phyloP scores from a whole-genome alignment of 2,888 invertebrate genomes.

The Celastrina argiolus region DNA sequence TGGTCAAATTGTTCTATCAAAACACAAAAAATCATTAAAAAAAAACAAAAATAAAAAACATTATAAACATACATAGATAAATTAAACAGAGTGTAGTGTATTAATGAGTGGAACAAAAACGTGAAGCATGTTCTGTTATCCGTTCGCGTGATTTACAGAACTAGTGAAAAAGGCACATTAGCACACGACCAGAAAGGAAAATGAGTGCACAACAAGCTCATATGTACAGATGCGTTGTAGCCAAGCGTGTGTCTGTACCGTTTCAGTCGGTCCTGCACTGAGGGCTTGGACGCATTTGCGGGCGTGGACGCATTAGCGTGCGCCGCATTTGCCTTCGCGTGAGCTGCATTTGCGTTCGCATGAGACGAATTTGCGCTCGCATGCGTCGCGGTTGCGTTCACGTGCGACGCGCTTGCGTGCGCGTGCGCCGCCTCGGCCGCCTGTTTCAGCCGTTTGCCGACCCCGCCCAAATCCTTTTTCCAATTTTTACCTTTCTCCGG shows the following conservation, averaged over 20 bases:
- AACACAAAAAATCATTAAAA: neutral
- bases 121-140: neutral
- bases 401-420: slow-evolving; percentile 50
- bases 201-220: neutral
- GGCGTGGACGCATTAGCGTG: slow-evolving; percentile 54
- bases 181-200: neutral
- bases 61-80: neutral
- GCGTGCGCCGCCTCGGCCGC: slow-evolving; percentile 59
- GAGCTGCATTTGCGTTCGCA: slow-evolving; percentile 55
- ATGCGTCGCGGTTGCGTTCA: slow-evolving; percentile 50
- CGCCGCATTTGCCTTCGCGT: slow-evolving; percentile 55
- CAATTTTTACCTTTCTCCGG: slow-evolving; percentile 46
- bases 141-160: neutral
- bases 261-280: slow-evolving; percentile 64
- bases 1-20: neutral
- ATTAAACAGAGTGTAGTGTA: neutral
- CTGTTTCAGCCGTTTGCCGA: slow-evolving; percentile 56
- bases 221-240: slow-evolving; percentile 21
- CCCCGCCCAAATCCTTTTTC: slow-evolving; percentile 60
- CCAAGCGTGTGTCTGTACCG: slow-evolving; percentile 49
- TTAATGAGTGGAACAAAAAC: neutral
- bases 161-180: neutral
- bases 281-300: slow-evolving; percentile 42
- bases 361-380: slow-evolving; percentile 57
- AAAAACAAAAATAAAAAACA: neutral